Evolutionary conservation across 1,140 invertebrate genomes (phyloP).

Genomic region (Drosophila neocordata): DNA sequence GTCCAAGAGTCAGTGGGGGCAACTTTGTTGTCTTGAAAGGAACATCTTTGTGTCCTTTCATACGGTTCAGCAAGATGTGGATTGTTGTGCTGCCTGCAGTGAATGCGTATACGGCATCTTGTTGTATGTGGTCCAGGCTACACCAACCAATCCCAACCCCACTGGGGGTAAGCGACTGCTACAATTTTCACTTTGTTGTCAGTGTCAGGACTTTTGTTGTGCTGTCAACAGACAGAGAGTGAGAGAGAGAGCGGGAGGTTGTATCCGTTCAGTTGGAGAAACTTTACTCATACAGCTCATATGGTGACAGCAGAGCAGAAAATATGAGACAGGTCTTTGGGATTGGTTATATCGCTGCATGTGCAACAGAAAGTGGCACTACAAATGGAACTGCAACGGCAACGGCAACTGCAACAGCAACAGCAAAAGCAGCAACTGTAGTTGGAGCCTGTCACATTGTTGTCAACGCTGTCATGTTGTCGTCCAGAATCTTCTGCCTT

Average conservation of each 20-base stretch:
- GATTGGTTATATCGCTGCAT: slow-evolving; percentile 19
- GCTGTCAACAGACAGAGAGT: slow-evolving; percentile 49
- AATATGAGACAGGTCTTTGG: slow-evolving; percentile 53
- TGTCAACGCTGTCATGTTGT: slow-evolving; percentile 58
- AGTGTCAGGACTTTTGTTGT: slow-evolving; percentile 75
- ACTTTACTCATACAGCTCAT: slow-evolving; percentile 65
- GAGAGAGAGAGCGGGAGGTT: neutral
- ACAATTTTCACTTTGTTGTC: slow-evolving; percentile 61
- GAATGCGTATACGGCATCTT: neutral
- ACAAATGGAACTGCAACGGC: neutral
- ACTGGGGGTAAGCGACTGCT: slow-evolving; percentile 30
- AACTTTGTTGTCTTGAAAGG: slow-evolving; percentile 33
- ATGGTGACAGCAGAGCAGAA: slow-evolving; percentile 56
- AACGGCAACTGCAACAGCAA: neutral
- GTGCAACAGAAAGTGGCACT: slow-evolving; percentile 14
- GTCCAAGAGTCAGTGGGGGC: slow-evolving; percentile 16
- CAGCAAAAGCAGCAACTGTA: slow-evolving; percentile 11
- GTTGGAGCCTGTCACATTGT: slow-evolving; percentile 68
- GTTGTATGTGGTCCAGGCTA: slow-evolving; percentile 28
- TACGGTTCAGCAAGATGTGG: neutral
- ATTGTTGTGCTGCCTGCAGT: slow-evolving; percentile 11
- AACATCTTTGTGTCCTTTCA: slow-evolving; percentile 19
- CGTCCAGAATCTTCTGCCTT: slow-evolving; percentile 1
- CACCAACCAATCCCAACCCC: too few species aligned
- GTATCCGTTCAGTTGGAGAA: slow-evolving; percentile 15